These are phyloP conservation scores for Cygnus atratus DNA, from an alignment of 2,113 vertebrate genomes.

Conservation along the genomic window DNA sequence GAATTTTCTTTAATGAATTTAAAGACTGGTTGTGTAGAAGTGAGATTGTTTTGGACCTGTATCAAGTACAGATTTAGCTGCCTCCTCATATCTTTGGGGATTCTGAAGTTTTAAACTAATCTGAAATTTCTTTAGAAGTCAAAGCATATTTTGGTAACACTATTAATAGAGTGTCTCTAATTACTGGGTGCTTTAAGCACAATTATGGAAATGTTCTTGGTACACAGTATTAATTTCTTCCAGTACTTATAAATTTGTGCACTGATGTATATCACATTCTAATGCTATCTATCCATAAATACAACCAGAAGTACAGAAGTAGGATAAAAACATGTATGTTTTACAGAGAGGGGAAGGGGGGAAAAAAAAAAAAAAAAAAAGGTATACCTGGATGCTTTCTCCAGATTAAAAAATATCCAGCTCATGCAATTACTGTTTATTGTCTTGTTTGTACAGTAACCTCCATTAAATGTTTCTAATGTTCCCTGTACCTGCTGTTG, in stretches of 20 bases:
- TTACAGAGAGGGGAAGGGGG: background rate
- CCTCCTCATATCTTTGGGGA: slow-evolving; percentile 26
- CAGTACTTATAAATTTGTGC: background rate
- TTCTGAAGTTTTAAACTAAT: slow-evolving; percentile 26
- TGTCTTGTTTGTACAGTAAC: background rate
- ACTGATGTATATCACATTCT: background rate
- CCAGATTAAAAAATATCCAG: background rate
- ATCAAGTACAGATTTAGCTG: slow-evolving; percentile 5
- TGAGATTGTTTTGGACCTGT: background rate
- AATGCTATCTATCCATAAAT: background rate
- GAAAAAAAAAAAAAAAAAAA: background rate
- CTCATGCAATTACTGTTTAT: background rate
- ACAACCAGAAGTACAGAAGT: background rate
- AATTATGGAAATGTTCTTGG: slow-evolving; percentile 40
- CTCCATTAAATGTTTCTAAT: background rate
- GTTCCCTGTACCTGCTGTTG: background rate
- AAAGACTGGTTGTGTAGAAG: background rate
- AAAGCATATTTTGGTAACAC: slow-evolving; percentile 48
- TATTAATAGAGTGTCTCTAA: slow-evolving; percentile 61
- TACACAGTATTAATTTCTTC: background rate
- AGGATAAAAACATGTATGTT: background rate
- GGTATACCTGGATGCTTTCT: background rate
- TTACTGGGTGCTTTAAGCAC: slow-evolving; percentile 33
- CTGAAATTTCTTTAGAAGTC: slow-evolving; percentile 55
- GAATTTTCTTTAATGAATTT: slow-evolving; percentile 21